These are phyloP conservation scores for Thomomys bottae DNA, from an alignment of 2,113 vertebrate genomes.

Conservation along the genomic window DNA sequence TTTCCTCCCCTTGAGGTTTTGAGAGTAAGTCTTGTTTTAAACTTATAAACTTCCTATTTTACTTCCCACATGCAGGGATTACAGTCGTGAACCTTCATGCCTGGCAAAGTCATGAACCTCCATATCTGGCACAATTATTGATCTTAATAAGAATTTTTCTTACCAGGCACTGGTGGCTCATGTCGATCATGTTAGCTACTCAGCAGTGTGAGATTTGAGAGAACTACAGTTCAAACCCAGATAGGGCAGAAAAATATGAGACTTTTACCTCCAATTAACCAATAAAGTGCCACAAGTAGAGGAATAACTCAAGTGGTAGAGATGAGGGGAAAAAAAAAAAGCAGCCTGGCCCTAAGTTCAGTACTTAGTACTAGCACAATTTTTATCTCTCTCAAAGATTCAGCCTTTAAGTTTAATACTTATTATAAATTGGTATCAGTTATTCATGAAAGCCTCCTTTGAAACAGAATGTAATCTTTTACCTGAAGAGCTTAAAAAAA, in stretches of 20 bases:
- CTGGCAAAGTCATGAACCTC: not conserved
- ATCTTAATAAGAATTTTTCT: slow-evolving; percentile 50
- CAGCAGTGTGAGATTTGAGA: no score
- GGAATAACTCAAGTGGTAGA: no score
- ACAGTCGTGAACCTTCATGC: not conserved
- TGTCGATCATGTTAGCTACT: no score
- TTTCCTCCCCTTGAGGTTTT: not conserved
- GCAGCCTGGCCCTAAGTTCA: no score
- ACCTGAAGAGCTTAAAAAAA: not conserved
- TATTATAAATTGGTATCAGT: slow-evolving; percentile 24
- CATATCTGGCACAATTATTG: slow-evolving; percentile 14
- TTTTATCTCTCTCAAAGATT: slow-evolving; percentile 34
- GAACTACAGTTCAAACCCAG: no score
- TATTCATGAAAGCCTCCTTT: slow-evolving; percentile 45
- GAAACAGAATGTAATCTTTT: slow-evolving; percentile 39
- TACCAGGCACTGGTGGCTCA: no score
- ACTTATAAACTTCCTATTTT: no score
- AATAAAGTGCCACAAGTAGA: no score
- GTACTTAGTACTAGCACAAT: no score
- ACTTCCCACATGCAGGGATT: not conserved
- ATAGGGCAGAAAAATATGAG: no score
- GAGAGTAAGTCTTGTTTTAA: not conserved
- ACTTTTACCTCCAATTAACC: no score
- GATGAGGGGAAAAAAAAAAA: no score
- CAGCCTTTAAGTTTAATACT: slow-evolving; percentile 28